Percentiles rank a stretch among this genome's conserved stretches.
These are phyloP conservation scores for Stegodyphus mimosarum DNA, from an alignment of 1,140 invertebrate species.

Conservation along the genomic window DNA sequence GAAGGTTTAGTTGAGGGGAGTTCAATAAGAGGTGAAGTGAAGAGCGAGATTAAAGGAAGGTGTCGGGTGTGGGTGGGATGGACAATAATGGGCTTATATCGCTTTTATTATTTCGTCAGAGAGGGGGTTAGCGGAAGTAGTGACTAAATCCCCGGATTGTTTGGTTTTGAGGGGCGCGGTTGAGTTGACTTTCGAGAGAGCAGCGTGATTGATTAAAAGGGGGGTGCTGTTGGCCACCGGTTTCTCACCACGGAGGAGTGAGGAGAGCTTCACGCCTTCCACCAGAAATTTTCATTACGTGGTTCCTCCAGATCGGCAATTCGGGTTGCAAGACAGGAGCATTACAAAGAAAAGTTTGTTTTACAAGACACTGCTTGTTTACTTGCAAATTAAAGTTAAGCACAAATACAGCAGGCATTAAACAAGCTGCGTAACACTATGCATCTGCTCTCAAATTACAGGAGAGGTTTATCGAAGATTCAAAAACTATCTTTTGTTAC, in stretches of 20 bases:
- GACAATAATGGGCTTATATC: slow-evolving; percentile 58
- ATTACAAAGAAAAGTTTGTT: too few species aligned
- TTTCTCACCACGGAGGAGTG: not conserved
- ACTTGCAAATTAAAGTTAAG: too few species aligned
- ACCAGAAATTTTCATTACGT: too few species aligned
- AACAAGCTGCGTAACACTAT: too few species aligned
- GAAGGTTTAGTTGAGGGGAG: not conserved
- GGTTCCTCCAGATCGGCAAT: too few species aligned
- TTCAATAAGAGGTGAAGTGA: slow-evolving; percentile 35
- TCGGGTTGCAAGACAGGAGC: too few species aligned
- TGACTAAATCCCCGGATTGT: slow-evolving; percentile 55
- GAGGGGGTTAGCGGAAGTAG: slow-evolving; percentile 45
- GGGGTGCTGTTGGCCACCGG: not conserved
- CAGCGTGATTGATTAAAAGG: slow-evolving; percentile 46
- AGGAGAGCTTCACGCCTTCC: not conserved
- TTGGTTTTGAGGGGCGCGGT: slow-evolving; percentile 8
- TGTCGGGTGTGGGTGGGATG: slow-evolving; percentile 5
- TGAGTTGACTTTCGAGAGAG: slow-evolving; percentile 51
- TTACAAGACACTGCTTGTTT: too few species aligned
- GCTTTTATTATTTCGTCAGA: slow-evolving; percentile 60
- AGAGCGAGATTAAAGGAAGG: slow-evolving; percentile 45
- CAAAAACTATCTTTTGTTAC: too few species aligned
- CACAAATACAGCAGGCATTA: too few species aligned
- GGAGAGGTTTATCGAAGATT: too few species aligned
- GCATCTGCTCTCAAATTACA: too few species aligned